Conservation (phyloP, 2,888 invertebrate species). For the Lampropteryx suffumata region DNA sequence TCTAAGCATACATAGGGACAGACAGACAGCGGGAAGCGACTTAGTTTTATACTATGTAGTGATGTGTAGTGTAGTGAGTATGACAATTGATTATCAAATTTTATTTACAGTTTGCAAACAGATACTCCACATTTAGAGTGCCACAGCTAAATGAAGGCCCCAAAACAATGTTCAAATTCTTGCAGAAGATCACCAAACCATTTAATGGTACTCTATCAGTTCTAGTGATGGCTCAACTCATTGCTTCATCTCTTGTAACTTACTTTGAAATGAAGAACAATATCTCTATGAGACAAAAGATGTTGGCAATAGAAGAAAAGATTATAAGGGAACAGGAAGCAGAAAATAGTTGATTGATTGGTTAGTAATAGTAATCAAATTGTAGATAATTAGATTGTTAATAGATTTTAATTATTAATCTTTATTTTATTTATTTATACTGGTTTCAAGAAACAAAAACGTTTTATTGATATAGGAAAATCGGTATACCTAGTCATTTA, state of each 20-base stretch:
- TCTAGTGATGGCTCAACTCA: conserved; percentile 75
- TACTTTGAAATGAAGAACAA: conserved; percentile 83
- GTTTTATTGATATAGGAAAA: too few relatives aligned
- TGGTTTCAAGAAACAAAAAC: too few relatives aligned
- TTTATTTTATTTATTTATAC: conserved; percentile 15
- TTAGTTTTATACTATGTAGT: too few relatives aligned
- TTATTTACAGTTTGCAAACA: conserved; percentile 79
- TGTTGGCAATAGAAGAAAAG: conserved; percentile 62
- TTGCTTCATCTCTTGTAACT: conserved; percentile 82
- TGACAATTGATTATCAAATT: too few relatives aligned
- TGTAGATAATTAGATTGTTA: conserved; percentile 28
- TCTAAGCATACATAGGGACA: too few relatives aligned
- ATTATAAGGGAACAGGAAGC: conserved; percentile 37
- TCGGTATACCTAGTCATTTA: too few relatives aligned
- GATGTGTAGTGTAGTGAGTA: too few relatives aligned
- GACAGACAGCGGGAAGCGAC: too few relatives aligned
- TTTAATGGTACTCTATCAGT: conserved; percentile 73
- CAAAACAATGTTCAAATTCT: conserved; percentile 75
- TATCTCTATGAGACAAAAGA: conserved; percentile 59
- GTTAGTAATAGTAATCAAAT: background rate
- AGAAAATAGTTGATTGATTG: conserved; percentile 10
- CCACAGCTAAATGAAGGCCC: conserved; percentile 84
- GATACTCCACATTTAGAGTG: conserved; percentile 84
- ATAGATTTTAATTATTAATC: conserved; percentile 26
- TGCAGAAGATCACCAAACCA: conserved; percentile 79